Evolutionary conservation across 2,797 vertebrate genomes (phyloP).

Genomic region (Sebastiscus tertius): DNA sequence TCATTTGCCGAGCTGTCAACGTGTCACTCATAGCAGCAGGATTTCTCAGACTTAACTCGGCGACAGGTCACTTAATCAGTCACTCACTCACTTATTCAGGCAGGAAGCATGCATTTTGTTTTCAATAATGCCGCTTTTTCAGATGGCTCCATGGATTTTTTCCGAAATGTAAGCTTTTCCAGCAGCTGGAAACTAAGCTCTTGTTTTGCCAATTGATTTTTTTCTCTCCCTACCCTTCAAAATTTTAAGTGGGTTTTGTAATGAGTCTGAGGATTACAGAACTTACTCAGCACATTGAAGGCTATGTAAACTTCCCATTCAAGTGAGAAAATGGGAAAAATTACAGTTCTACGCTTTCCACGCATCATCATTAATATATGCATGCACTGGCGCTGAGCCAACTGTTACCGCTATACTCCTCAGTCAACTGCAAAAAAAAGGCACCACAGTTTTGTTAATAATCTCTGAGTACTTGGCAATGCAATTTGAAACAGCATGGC

Average conservation of each 20-base stretch:
- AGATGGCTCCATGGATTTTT: neutral
- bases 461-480: conserved; percentile 44
- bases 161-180: conserved; percentile 26
- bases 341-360: conserved; percentile 27
- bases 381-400: conserved; percentile 36
- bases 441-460: conserved; percentile 48
- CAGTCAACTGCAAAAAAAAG: conserved; percentile 18
- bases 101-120: conserved; percentile 39
- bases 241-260: conserved; percentile 44
- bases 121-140: conserved; percentile 31
- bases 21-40: conserved; percentile 56
- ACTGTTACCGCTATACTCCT: conserved; percentile 32
- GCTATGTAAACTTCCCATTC: conserved; percentile 40
- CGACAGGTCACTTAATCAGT: conserved; percentile 65
- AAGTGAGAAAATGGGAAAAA: conserved; percentile 35
- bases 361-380: conserved; percentile 49
- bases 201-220: conserved; percentile 53
- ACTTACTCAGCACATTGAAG: conserved; percentile 53
- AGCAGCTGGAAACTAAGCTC: conserved; percentile 26
- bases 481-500: conserved; percentile 52
- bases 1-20: conserved; percentile 57
- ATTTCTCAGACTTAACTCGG: conserved; percentile 53
- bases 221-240: neutral
- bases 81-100: conserved; percentile 34
- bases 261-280: conserved; percentile 52